Percentiles rank a stretch among this genome's conserved stretches.
phyloP scores from a whole-genome alignment of 2,888 invertebrate species.

The Diaprepes abbreviatus region DNA sequence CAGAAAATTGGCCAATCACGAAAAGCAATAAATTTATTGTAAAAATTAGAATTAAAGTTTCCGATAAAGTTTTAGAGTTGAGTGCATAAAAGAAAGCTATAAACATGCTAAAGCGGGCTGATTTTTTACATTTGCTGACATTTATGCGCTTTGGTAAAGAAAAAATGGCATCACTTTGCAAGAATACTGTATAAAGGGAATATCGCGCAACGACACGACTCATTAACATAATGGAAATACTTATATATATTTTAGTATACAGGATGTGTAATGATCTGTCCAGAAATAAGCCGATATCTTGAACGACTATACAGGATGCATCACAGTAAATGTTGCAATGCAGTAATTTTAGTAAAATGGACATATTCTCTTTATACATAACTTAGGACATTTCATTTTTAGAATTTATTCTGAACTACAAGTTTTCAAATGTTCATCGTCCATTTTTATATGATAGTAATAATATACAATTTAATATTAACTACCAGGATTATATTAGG shows the following conservation, averaged over 20 bases:
- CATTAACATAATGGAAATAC: conserved; percentile 61
- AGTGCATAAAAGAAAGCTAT: conserved; percentile 4
- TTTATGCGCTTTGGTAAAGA: conserved; percentile 54
- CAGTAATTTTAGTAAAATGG: too few relatives aligned
- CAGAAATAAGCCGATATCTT: too few relatives aligned
- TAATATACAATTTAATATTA: too few relatives aligned
- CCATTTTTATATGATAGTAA: too few relatives aligned
- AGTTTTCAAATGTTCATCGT: too few relatives aligned
- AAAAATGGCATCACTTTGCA: conserved; percentile 58
- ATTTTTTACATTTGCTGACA: conserved; percentile 49
- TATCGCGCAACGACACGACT: conserved; percentile 60
- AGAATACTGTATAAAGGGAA: conserved; percentile 56
- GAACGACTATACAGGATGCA: too few relatives aligned
- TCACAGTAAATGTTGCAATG: too few relatives aligned
- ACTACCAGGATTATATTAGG: too few relatives aligned
- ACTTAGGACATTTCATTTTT: too few relatives aligned
- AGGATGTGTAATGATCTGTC: too few relatives aligned
- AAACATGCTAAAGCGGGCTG: conserved; percentile 16
- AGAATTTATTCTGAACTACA: too few relatives aligned
- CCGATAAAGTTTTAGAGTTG: conserved; percentile 8
- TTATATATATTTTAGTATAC: conserved; percentile 8
- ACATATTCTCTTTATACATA: too few relatives aligned
- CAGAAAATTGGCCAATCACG: neutral
- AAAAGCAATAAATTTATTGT: conserved; percentile 11
- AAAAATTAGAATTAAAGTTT: conserved; percentile 13